Conservation (phyloP, 2,888 invertebrate genomes). For the Aphidoletes aphidimyza region DNA sequence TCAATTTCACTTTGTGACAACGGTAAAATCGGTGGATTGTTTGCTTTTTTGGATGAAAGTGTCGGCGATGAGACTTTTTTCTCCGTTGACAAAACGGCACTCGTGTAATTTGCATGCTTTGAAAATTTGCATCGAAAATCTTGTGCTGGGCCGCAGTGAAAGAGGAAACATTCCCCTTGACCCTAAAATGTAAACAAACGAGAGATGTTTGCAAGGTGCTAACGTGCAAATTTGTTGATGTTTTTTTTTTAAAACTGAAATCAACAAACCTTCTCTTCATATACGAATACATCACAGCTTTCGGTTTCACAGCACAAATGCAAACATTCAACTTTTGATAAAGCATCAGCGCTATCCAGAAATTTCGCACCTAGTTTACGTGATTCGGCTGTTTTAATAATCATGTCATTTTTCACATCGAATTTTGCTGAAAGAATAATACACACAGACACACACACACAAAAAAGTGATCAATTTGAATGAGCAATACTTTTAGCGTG, state of each 20-base stretch:
- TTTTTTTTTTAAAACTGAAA: too few relatives aligned
- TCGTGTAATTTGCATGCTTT: constrained; percentile 86
- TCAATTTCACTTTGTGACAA: constrained; percentile 66
- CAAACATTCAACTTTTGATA: constrained; percentile 83
- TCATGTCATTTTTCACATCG: constrained; percentile 87
- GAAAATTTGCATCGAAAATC: constrained; percentile 95
- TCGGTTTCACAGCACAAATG: constrained; percentile 88
- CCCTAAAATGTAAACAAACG: constrained; percentile 67
- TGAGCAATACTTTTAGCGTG: neutral
- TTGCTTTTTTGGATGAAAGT: constrained; percentile 31
- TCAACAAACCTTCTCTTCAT: constrained; percentile 85
- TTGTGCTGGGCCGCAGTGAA: constrained; percentile 89
- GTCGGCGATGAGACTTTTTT: constrained; percentile 63
- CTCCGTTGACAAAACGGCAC: constrained; percentile 78
- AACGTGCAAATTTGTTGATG: neutral
- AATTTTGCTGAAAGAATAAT: constrained; percentile 68
- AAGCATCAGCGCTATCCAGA: constrained; percentile 85
- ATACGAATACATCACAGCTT: constrained; percentile 90
- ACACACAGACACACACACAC: too few relatives aligned
- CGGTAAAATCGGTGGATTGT: constrained; percentile 57
- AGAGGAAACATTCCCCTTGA: constrained; percentile 89
- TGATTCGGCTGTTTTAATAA: constrained; percentile 90
- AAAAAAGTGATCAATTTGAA: neutral
- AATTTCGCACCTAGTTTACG: constrained; percentile 89
- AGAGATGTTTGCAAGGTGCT: neutral